These are phyloP conservation scores for Sciaenops ocellatus DNA, from an alignment of 2,797 vertebrate genomes.

Conservation along the genomic window DNA sequence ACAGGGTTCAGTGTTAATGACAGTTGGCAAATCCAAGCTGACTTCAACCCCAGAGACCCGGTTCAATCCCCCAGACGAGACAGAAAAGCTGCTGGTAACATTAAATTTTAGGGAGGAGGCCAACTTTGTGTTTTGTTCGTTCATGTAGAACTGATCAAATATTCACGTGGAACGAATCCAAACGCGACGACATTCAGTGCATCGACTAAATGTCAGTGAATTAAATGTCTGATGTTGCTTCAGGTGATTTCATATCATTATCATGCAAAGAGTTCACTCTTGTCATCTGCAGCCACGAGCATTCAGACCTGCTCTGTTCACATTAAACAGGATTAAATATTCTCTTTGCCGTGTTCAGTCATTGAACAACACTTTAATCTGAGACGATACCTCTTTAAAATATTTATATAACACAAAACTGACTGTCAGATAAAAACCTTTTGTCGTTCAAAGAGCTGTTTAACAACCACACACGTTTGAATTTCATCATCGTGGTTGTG, in stretches of 20 bases:
- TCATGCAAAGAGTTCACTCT: not conserved
- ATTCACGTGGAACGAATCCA: not conserved
- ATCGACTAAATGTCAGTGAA: slow-evolving; percentile 5
- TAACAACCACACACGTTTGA: too few species aligned
- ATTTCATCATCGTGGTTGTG: too few species aligned
- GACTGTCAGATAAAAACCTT: not conserved
- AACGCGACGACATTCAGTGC: not conserved
- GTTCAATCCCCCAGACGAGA: slow-evolving; percentile 19
- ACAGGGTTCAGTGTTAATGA: slow-evolving; percentile 57
- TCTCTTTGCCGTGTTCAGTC: not conserved
- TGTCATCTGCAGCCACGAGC: not conserved
- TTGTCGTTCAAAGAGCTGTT: too few species aligned
- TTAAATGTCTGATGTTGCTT: slow-evolving; percentile 11
- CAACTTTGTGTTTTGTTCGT: not conserved
- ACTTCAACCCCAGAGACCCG: not conserved
- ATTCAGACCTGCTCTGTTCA: not conserved
- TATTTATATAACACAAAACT: not conserved
- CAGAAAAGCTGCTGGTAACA: slow-evolving; percentile 5
- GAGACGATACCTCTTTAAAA: too few species aligned
- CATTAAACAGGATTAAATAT: not conserved
- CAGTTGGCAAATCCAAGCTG: slow-evolving; percentile 49
- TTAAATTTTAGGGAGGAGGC: not conserved
- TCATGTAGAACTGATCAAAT: not conserved
- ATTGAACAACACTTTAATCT: too few species aligned
- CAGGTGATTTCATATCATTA: slow-evolving; percentile 6